Evolutionary conservation across 2,888 invertebrate species (phyloP).

Genomic region (Polymixis lichenea): DNA sequence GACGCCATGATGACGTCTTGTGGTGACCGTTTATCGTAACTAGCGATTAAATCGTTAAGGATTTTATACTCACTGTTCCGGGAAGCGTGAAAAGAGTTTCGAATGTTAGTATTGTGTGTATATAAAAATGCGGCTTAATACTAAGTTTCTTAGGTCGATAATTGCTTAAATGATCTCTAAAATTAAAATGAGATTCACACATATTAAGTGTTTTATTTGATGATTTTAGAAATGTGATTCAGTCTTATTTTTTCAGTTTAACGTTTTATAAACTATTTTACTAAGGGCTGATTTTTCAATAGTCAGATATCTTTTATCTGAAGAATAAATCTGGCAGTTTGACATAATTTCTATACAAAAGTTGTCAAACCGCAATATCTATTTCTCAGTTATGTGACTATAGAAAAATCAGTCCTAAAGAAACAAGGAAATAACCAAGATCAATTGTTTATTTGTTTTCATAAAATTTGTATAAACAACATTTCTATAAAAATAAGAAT

Average conservation of each 20-base stretch:
- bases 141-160: not conserved
- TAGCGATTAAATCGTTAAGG: slow-evolving; percentile 78
- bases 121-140: slow-evolving; percentile 1
- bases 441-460: slow-evolving; percentile 11
- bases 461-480: slow-evolving; percentile 24
- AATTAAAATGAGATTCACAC: not conserved
- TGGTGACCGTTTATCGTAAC: slow-evolving; percentile 82
- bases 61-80: slow-evolving; percentile 88
- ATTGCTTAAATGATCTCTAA: not conserved
- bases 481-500: slow-evolving; percentile 7
- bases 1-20: slow-evolving; percentile 89
- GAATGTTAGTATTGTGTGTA: slow-evolving; percentile 59
- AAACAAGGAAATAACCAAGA: slow-evolving; percentile 31
- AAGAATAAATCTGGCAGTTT: too few species aligned
- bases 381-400: too few species aligned
- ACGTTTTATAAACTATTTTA: too few species aligned
- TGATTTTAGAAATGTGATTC: not conserved
- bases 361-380: too few species aligned
- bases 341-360: too few species aligned
- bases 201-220: not conserved
- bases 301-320: too few species aligned
- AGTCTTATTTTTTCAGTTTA: too few species aligned
- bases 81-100: slow-evolving; percentile 64
- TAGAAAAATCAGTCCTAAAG: too few species aligned
- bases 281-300: too few species aligned